Evolutionary conservation across 2,888 invertebrate genomes (phyloP).

Genomic region (Hermaeophaga mercurialis): DNA sequence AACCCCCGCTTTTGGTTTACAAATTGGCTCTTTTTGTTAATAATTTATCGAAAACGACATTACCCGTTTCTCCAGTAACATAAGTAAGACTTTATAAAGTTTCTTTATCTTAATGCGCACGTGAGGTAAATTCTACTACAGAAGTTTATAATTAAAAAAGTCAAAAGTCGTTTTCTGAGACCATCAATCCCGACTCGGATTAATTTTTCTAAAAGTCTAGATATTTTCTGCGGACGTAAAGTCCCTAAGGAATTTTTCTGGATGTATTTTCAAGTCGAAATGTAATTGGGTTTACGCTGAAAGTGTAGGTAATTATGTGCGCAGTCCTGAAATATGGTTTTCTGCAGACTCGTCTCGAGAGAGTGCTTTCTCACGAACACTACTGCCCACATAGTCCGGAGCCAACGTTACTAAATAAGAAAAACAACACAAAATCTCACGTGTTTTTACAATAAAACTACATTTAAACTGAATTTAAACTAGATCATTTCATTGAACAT

Average conservation of each 20-base stretch:
- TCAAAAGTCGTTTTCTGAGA: neutral
- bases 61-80: too few species aligned
- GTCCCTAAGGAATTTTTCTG: slow-evolving; percentile 7
- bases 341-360: slow-evolving; percentile 13
- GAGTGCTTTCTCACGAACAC: slow-evolving; percentile 1
- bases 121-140: neutral
- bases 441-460: too few species aligned
- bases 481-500: too few species aligned
- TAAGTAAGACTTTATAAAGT: too few species aligned
- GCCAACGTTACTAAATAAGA: too few species aligned
- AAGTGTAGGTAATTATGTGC: slow-evolving; percentile 23
- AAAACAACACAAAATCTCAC: too few species aligned
- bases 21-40: too few species aligned
- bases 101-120: neutral
- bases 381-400: slow-evolving; percentile 1
- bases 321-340: slow-evolving; percentile 17
- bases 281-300: slow-evolving; percentile 20
- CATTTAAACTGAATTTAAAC: too few species aligned
- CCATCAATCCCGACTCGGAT: slow-evolving; percentile 9
- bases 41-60: too few species aligned
- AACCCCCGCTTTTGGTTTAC: too few species aligned
- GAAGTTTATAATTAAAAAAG: slow-evolving; percentile 2
- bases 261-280: slow-evolving; percentile 18
- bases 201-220: slow-evolving; percentile 4
- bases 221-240: slow-evolving; percentile 8